Percentiles rank a stretch among this genome's conserved stretches.
phyloP scores from a whole-genome alignment of 2,113 vertebrate genomes.

The Prinia subflava region DNA sequence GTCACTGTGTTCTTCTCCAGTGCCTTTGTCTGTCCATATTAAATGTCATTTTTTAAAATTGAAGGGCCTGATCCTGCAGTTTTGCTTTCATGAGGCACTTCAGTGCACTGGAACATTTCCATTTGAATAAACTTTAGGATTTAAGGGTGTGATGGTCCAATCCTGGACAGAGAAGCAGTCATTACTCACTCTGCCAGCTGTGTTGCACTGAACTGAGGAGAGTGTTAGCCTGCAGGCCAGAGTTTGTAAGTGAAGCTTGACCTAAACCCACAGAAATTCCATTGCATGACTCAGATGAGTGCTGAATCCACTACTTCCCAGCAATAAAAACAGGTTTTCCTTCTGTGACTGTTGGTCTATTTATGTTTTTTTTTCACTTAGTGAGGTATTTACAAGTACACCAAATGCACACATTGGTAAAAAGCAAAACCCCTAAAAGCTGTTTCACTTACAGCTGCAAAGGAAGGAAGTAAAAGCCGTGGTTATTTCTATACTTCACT shows the following conservation, averaged over 20 bases:
- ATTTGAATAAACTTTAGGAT: conserved; percentile 13
- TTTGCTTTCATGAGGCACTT: conserved; percentile 17
- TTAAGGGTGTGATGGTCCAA: background rate
- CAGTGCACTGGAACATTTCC: background rate
- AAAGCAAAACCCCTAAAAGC: background rate
- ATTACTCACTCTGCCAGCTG: background rate
- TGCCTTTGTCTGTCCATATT: conserved; percentile 60
- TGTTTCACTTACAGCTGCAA: background rate
- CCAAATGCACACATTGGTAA: background rate
- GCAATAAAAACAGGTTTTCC: background rate
- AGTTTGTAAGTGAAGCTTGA: background rate
- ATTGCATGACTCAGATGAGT: background rate
- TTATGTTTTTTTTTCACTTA: background rate
- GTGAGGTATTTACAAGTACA: background rate
- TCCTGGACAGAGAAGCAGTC: background rate
- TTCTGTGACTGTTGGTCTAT: background rate
- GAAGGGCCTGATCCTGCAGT: conserved; percentile 48
- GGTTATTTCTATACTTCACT: conserved; percentile 4
- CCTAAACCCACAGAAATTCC: background rate
- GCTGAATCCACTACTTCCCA: background rate
- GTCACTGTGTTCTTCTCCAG: conserved; percentile 65
- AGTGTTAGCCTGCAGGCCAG: background rate
- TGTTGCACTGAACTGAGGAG: background rate
- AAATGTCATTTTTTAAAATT: conserved; percentile 71
- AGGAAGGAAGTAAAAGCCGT: background rate